A percentile compares a stretch with the other conserved stretches of the same genome.
phyloP scores from a whole-genome alignment of 1,140 invertebrate species.

The Cotesia glomerata region DNA sequence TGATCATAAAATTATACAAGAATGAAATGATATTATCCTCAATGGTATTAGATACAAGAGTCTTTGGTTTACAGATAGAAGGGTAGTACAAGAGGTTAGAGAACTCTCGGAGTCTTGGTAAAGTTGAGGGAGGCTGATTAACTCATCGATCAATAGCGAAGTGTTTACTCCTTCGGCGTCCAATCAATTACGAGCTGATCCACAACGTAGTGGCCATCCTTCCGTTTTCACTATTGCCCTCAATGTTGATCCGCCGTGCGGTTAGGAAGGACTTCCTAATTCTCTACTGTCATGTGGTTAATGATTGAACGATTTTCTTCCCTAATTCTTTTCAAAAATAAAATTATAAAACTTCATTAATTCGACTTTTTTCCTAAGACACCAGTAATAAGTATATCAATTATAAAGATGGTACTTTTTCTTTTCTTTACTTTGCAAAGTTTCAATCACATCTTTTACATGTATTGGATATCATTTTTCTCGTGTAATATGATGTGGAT shows the following conservation, averaged over 20 bases:
- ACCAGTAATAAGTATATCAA: neutral
- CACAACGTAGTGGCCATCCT: slow-evolving; percentile 30
- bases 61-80: neutral
- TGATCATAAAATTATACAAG: neutral
- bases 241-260: slow-evolving; percentile 1
- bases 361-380: neutral
- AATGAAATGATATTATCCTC: neutral
- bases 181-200: slow-evolving; percentile 54
- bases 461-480: neutral
- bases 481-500: neutral
- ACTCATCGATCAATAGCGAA: slow-evolving; percentile 58
- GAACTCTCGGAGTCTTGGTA: slow-evolving; percentile 10
- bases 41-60: neutral
- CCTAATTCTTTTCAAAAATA: neutral
- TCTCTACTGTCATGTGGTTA: neutral
- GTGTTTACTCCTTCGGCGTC: slow-evolving; percentile 53
- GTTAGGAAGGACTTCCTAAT: neutral
- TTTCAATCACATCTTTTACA: neutral
- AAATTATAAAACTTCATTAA: neutral
- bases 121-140: slow-evolving; percentile 43
- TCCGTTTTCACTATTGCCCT: neutral
- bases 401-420: too few relatives aligned
- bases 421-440: too few relatives aligned
- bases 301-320: neutral
- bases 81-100: slow-evolving; percentile 16